Evolutionary conservation across 2,797 vertebrate genomes (phyloP).

Genomic region (Melopsittacus undulatus): DNA sequence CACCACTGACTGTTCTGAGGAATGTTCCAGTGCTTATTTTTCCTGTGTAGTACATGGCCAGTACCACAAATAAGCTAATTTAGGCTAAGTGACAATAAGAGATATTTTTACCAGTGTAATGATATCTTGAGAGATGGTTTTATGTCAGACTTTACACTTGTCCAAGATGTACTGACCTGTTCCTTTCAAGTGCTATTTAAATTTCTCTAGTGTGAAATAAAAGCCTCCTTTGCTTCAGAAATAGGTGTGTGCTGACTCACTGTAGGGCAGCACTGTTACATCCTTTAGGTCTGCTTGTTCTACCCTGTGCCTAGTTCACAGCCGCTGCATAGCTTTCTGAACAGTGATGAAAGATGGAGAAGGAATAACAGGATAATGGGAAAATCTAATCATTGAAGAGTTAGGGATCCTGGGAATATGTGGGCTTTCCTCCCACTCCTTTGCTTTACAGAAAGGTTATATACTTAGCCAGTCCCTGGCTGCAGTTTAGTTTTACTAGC

Average conservation of each 20-base stretch:
- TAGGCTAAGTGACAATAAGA: too few relatives aligned
- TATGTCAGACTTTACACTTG: not conserved
- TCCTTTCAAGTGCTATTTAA: not conserved
- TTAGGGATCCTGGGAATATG: not conserved
- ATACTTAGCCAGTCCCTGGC: not conserved
- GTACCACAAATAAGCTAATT: not conserved
- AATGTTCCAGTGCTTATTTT: not conserved
- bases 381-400: not conserved
- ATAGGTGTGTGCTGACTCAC: not conserved
- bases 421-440: not conserved
- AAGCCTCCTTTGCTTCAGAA: not conserved
- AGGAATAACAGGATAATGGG: not conserved
- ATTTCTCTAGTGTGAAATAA: not conserved
- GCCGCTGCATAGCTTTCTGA: not conserved
- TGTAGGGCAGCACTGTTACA: accelerated
- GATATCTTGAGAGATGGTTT: not conserved
- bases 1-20: not conserved
- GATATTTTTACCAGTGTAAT: too few relatives aligned
- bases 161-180: not conserved
- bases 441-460: not conserved
- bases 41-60: not conserved
- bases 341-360: not conserved
- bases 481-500: not conserved
- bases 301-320: too few relatives aligned
- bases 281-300: not conserved